Percentiles rank a stretch among this genome's conserved stretches.
phyloP scores from a whole-genome alignment of 2,797 vertebrate species.

The Martes flavigula region DNA sequence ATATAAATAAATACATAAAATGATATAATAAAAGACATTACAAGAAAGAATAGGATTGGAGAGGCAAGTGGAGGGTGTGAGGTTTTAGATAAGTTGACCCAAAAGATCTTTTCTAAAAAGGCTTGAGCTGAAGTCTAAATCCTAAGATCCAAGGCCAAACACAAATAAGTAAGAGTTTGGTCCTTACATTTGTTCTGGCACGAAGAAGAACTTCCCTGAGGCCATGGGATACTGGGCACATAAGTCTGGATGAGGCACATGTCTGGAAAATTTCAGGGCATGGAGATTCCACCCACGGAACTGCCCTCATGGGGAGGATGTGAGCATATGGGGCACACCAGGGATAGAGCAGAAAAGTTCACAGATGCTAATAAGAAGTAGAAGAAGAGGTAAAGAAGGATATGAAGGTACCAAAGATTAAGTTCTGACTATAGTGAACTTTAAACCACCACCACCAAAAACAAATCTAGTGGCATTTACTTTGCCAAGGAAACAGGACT shows the following conservation, averaged over 20 bases:
- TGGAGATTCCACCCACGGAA: not conserved
- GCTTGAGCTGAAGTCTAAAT: not conserved
- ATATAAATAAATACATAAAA: not conserved
- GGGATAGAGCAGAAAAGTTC: not conserved
- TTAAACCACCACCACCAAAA: not conserved
- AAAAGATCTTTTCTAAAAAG: not conserved
- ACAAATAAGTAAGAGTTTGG: not conserved
- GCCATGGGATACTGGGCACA: not conserved
- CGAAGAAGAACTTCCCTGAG: not conserved
- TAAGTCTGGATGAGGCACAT: not conserved
- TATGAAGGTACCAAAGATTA: not conserved
- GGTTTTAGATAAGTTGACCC: not conserved
- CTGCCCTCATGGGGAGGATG: not conserved
- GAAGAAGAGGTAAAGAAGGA: not conserved
- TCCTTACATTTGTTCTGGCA: slow-evolving; percentile 14
- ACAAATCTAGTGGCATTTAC: not conserved
- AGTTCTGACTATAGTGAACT: not conserved
- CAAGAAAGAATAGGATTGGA: not conserved
- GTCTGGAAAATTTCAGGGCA: slow-evolving; percentile 19
- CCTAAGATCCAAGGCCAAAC: not conserved
- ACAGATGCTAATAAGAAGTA: not conserved
- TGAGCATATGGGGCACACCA: rapidly evolving
- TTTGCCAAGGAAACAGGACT: not conserved
- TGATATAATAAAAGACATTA: not conserved
- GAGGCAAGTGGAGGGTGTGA: not conserved